These are phyloP conservation scores for Cybosia mesomella DNA, from an alignment of 2,888 invertebrate species.

Conservation along the genomic window DNA sequence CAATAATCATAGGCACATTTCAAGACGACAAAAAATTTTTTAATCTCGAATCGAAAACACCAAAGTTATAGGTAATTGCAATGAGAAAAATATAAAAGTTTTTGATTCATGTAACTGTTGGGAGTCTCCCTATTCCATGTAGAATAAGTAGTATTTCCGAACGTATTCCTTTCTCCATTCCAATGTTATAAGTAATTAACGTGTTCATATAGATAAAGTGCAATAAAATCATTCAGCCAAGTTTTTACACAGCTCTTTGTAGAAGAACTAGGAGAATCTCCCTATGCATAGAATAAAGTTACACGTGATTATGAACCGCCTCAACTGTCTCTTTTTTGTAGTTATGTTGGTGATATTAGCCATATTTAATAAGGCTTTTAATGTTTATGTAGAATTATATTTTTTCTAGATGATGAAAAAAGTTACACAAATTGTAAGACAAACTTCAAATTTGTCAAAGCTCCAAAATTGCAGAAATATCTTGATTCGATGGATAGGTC, in stretches of 20 bases:
- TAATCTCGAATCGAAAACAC: neutral
- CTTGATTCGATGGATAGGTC: too few species aligned
- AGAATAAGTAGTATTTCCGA: constrained; percentile 18
- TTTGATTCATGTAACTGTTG: neutral
- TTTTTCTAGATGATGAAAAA: too few species aligned
- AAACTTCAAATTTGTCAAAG: too few species aligned
- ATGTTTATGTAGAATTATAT: too few species aligned
- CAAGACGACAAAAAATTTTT: neutral
- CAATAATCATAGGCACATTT: neutral
- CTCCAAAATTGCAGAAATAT: too few species aligned
- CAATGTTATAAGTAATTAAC: constrained; percentile 57
- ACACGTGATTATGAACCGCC: too few species aligned
- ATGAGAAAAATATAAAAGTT: neutral
- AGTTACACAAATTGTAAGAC: too few species aligned
- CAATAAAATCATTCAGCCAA: neutral
- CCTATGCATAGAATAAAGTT: neutral
- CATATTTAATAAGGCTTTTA: too few species aligned
- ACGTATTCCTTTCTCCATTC: constrained; percentile 61
- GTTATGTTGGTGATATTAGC: too few species aligned
- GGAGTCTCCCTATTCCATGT: constrained; percentile 19
- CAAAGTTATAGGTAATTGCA: neutral
- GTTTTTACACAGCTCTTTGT: neutral
- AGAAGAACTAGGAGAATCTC: neutral
- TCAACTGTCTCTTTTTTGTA: too few species aligned
- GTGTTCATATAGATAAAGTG: constrained; percentile 56